Base-by-base conservation (phyloP, 2,888 invertebrate species). In the Yponomeuta sedellus region DNA sequence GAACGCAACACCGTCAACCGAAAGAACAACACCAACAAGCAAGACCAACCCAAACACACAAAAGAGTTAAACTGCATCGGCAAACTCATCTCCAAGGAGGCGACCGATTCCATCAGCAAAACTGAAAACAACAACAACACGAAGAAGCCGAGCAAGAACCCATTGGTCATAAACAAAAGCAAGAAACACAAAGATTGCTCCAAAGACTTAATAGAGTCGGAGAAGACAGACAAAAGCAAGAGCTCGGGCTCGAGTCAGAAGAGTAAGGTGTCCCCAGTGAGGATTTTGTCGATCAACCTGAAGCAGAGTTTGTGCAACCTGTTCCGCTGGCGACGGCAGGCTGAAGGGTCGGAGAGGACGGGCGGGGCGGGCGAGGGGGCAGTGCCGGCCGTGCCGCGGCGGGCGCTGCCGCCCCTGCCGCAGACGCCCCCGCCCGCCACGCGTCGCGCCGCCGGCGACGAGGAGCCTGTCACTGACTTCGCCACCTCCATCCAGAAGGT, bases 401-500 rank as follows among this genome's bases (percentile, higher is more conserved):
- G 91, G 20, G 90, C 91, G 12, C 71, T 91, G 65, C 88, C 92
- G 0, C 92, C 92, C 28, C 80, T 92, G 58, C 92, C 92, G 57
- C 80, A 92, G 59, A 92, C 92, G 52, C 88, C 78, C 34, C 74
- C 11, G 72, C 78, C 72, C 11, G 70, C 79, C 10, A 71, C 80
- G 10, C 79, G 82, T 5, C 81, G 83, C 16, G 68, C 71, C 3
- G 80, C 71, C 3, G 80, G 78, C 12, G 88, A 85, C 6, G 92
- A 93, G 63, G 92, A 93, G 65, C 88, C 91, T 0, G 91, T 93
- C 59, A 93, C 95, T 86, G 97, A 97, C 83, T 97, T 97, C 85
- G 96, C 97, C 58, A 95, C 96, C 39, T 97, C 97, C 74, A 97
- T 98, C 77, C 96, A 97, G 82, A 96, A 96, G 92, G 97, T 98